Percentiles rank a stretch among this genome's conserved stretches.
phyloP scores from a whole-genome alignment of 2,113 vertebrate species.

The Arizona elegans region DNA sequence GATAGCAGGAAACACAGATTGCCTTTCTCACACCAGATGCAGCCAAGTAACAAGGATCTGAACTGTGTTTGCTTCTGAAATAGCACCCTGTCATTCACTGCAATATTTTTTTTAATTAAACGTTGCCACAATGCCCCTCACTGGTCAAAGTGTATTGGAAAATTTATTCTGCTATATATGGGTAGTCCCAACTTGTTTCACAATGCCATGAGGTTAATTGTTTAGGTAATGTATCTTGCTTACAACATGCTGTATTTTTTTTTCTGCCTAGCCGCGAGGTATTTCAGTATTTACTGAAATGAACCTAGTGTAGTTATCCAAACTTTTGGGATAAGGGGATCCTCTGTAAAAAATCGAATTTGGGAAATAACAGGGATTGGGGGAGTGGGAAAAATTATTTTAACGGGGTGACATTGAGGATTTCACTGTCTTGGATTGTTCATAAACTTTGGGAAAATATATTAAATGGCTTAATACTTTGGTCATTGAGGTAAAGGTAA shows the following conservation, averaged over 20 bases:
- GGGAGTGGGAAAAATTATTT: background rate
- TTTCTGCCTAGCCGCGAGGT: background rate
- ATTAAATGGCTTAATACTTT: background rate
- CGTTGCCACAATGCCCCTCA: background rate
- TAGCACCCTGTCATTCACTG: background rate
- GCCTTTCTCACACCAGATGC: slow-evolving; percentile 7
- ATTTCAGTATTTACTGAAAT: background rate
- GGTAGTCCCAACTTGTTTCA: background rate
- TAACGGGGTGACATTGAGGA: background rate
- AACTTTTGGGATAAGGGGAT: background rate
- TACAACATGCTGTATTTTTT: background rate
- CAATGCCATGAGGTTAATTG: background rate
- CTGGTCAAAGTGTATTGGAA: background rate
- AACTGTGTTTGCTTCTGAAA: slow-evolving; percentile 2
- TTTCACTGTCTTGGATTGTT: background rate
- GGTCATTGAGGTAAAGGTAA: background rate
- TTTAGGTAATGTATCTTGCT: background rate
- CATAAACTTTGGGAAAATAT: background rate
- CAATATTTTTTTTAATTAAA: slow-evolving; percentile 4
- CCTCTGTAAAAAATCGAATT: background rate
- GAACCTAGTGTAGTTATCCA: background rate
- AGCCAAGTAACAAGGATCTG: background rate
- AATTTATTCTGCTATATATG: background rate
- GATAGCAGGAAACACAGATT: slow-evolving; percentile 13
- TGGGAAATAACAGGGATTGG: background rate